Evolutionary conservation across 2,888 invertebrate species (phyloP), one percentile per base, ranked within the genome.

Genomic region (Trachelus troglodyta): DNA sequence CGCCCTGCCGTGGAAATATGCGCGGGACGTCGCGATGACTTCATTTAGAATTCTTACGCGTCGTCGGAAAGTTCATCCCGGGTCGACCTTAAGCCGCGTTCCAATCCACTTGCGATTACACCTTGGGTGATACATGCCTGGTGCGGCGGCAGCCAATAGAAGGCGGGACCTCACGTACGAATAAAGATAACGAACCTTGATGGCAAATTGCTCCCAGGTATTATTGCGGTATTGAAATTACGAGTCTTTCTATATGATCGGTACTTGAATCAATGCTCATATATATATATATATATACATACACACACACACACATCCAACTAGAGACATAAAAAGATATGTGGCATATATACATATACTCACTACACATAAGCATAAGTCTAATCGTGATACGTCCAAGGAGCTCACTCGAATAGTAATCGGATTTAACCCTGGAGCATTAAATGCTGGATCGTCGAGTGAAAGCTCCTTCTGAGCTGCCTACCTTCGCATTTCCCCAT

Each of bases 131-230:
- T 30, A 40, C 40, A 15, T 40, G 15, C 40, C 15, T 40, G 15
- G 15, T 6, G 34, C 34, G n/a, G 69, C 12, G 30, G 69, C 12
- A 69, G 69, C 33, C 33, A 69, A 33, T 33, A 1, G 4, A 33
- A 69, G 31, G 69, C 69, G 69, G 33, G 30, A 69, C 69, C 69
- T 30, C 12, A 69, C 12, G 30, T 69, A 69, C 69, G 69, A 69
- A 69, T 69, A 69, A 69, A 69, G 69, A 69, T 69, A 30, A 69
- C 69, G n/a, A 69, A 33, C 69, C 33, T n/a, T 33, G 69, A 69
- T 33, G 69, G 69, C 33, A 69, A 69, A 69, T 69, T 69, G 69
- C 69, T 33, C 12, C 33, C 40, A 40, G 15, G 40, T 33, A 31
- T 69, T 69, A 23, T 12, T 69, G 69, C 69, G 30, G 15, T 69